Base-by-base conservation (phyloP, 2,113 vertebrate species). In the Malurus elegans region DNA sequence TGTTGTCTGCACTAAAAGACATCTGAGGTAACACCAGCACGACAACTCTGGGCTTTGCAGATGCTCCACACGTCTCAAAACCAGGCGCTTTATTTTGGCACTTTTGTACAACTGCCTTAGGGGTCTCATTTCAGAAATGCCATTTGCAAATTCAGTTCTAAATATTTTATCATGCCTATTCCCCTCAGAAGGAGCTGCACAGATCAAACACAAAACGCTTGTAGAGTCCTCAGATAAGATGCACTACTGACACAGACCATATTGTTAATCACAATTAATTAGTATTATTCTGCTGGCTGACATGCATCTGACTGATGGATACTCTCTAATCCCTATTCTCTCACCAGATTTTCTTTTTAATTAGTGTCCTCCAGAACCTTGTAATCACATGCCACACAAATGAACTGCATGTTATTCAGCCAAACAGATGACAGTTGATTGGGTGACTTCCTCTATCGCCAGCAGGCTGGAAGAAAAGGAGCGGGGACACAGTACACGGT, bases 311-410 rank as follows among this genome's bases (percentile, higher is more conserved):
- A 95, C 64, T 83, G 94, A 96, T 0, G 1, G 72, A 74, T 86
- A 86, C 88, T 86, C 95, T 56, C 90, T 95, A 96, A 96, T 90
- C 79, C 79, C 79, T 90, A 86, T 92, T 91, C 69, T 95, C 76
- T 88, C 75, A 79, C 65, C 76, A 92, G 72, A 92, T 88, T 93
- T 90, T 88, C 92, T 84, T 94, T 69, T 79, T 94, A 92, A 96
- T 95, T 93, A 88, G 56, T 32, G 79, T 92, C 93, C 93, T 96
- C 95, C 32, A 90, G 93, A 92, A 82, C 66, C 90, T 71, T 74
- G 85, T 93, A 92, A 96, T 96, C 95, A 92, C 90, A 81, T 21
- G 69, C 72, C 89, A 79, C 26, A 47, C 64, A 73, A 92, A 92
- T 19, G 67, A 88, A 64, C 71, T 24, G 60, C 18, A 26, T 9